Evolutionary conservation across 2,797 vertebrate species (phyloP).

Genomic region (Gila robusta): DNA sequence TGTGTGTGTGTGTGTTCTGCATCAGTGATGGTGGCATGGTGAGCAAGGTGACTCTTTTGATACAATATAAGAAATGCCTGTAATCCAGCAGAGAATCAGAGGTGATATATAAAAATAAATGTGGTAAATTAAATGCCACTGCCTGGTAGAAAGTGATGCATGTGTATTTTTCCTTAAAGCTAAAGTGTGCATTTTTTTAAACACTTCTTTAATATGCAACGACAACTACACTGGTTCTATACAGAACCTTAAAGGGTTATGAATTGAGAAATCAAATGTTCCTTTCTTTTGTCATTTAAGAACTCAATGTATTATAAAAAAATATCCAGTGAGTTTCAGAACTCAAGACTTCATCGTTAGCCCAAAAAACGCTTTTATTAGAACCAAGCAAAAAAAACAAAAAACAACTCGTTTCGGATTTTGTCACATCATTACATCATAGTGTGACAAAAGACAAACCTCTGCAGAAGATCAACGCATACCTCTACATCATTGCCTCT

Average conservation of each 20-base stretch:
- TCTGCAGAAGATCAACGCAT: not conserved
- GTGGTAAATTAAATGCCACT: not conserved
- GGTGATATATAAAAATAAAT: not conserved
- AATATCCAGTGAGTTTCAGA: not conserved
- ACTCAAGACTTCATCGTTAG: not conserved
- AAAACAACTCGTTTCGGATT: not conserved
- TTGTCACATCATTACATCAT: not conserved
- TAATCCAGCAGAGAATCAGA: conserved; percentile 9
- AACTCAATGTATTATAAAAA: not conserved
- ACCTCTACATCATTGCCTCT: not conserved
- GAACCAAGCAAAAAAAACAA: not conserved
- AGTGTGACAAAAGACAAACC: not conserved
- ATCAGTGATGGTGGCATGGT: conserved; percentile 53
- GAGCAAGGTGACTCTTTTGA: conserved; percentile 78
- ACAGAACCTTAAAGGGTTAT: not conserved
- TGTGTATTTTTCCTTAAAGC: not conserved
- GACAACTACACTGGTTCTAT: not conserved
- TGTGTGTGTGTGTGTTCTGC: conserved; percentile 43
- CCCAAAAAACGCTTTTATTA: not conserved
- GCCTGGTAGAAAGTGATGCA: not conserved
- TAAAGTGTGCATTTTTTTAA: not conserved
- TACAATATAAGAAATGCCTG: conserved; percentile 50
- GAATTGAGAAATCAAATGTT: not conserved
- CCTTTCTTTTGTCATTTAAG: not conserved
- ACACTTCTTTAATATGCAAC: not conserved